A percentile compares a stretch with the other conserved stretches of the same genome.
Evolutionary conservation across 2,888 invertebrate species (phyloP).

Genomic region (Byasa hedistus): DNA sequence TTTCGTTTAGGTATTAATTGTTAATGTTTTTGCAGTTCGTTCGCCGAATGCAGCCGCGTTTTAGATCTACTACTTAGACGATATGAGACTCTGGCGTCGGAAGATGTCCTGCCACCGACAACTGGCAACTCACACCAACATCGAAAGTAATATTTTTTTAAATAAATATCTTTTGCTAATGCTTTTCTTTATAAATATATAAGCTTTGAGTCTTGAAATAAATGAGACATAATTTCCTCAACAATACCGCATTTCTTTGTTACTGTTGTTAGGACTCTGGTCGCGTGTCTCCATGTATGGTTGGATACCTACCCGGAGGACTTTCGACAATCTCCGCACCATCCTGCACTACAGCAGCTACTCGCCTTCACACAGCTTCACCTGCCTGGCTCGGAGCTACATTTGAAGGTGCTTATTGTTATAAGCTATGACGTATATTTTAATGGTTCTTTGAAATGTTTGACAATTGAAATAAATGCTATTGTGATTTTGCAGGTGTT

Average conservation of each 20-base stretch:
- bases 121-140: conserved; percentile 83
- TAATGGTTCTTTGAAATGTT: conserved; percentile 33
- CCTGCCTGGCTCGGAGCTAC: conserved; percentile 91
- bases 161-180: conserved; percentile 12
- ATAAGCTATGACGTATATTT: conserved; percentile 27
- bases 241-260: neutral
- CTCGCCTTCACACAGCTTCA: conserved; percentile 91
- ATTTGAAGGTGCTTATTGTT: conserved; percentile 77
- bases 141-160: conserved; percentile 78
- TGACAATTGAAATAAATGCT: neutral
- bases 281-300: conserved; percentile 97
- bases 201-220: neutral
- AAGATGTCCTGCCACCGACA: conserved; percentile 74
- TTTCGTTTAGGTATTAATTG: neutral
- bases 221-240: neutral
- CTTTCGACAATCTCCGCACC: conserved; percentile 89
- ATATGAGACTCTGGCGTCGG: conserved; percentile 85
- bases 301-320: conserved; percentile 98
- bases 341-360: conserved; percentile 89
- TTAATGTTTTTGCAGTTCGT: conserved; percentile 71
- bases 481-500: conserved; percentile 77
- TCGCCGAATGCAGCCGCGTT: conserved; percentile 92
- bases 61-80: conserved; percentile 89
- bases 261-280: conserved; percentile 83
- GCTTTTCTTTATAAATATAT: neutral